These are phyloP conservation scores for Apamea monoglypha DNA, from an alignment of 2,888 invertebrate genomes.

Conservation along the genomic window DNA sequence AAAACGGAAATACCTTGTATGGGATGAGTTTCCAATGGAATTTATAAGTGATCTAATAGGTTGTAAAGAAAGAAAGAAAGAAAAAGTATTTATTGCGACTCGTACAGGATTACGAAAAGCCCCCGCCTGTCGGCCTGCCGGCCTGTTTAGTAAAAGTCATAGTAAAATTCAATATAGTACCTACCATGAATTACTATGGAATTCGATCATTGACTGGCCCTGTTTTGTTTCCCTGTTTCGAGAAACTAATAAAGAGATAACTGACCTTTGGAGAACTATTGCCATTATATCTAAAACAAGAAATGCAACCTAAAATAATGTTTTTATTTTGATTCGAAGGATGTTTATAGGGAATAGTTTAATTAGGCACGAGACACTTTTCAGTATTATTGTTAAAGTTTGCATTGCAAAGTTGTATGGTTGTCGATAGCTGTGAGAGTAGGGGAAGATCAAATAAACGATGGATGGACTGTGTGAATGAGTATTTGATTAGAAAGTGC, in stretches of 20 bases:
- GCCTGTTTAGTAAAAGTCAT: neutral
- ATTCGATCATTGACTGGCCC: neutral
- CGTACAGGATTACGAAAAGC: too few relatives aligned
- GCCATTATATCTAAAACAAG: too few relatives aligned
- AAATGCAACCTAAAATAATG: too few relatives aligned
- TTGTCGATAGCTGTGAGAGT: too few relatives aligned
- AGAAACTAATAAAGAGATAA: neutral
- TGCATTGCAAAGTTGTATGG: too few relatives aligned
- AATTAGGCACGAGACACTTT: neutral
- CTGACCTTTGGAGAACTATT: neutral
- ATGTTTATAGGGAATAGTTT: neutral
- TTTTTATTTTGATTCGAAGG: too few relatives aligned
- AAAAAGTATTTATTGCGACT: too few relatives aligned
- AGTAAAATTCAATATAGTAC: neutral
- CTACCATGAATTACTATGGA: neutral
- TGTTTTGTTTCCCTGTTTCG: neutral
- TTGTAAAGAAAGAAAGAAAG: too few relatives aligned
- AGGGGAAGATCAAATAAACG: too few relatives aligned
- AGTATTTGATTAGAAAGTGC: too few relatives aligned
- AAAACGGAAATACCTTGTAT: neutral
- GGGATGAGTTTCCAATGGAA: conserved; percentile 15
- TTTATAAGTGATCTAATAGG: neutral
- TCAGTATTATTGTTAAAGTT: neutral
- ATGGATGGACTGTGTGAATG: too few relatives aligned
- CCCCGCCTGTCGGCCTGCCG: too few relatives aligned